phyloP scores from a whole-genome alignment of 2,888 invertebrate genomes.

The Luperina testacea region DNA sequence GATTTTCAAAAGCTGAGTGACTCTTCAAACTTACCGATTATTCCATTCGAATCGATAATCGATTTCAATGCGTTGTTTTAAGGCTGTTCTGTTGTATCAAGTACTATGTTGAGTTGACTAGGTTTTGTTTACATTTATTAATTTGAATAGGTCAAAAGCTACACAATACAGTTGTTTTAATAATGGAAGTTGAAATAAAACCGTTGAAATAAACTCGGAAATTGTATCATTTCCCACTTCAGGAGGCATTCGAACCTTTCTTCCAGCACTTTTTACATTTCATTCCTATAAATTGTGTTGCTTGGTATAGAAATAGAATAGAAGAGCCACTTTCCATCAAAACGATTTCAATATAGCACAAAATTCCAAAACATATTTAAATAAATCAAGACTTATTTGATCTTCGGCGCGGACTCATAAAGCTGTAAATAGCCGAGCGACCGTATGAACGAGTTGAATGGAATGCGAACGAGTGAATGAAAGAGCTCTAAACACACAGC shows the following conservation, averaged over 20 bases:
- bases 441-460: constrained; percentile 75
- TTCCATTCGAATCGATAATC: constrained; percentile 67
- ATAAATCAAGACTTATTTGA: constrained; percentile 68
- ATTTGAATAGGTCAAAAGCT: not conserved
- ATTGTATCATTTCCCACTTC: constrained; percentile 14
- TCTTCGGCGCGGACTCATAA: constrained; percentile 62
- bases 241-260: constrained; percentile 6
- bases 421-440: constrained; percentile 71
- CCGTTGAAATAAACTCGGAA: not conserved
- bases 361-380: constrained; percentile 55
- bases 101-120: not conserved
- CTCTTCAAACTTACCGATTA: constrained; percentile 80
- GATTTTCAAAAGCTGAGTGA: constrained; percentile 82
- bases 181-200: not conserved
- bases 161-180: not conserved
- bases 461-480: constrained; percentile 80
- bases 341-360: constrained; percentile 59
- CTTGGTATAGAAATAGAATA: constrained; percentile 29
- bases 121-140: not conserved
- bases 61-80: constrained; percentile 60
- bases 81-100: not conserved
- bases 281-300: constrained; percentile 18
- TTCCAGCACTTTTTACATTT: not conserved
- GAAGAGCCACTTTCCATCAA: constrained; percentile 52
- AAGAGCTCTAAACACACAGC: constrained; percentile 75